phyloP scores from a whole-genome alignment of 2,888 invertebrate genomes.

The Pediacus dermestoides region DNA sequence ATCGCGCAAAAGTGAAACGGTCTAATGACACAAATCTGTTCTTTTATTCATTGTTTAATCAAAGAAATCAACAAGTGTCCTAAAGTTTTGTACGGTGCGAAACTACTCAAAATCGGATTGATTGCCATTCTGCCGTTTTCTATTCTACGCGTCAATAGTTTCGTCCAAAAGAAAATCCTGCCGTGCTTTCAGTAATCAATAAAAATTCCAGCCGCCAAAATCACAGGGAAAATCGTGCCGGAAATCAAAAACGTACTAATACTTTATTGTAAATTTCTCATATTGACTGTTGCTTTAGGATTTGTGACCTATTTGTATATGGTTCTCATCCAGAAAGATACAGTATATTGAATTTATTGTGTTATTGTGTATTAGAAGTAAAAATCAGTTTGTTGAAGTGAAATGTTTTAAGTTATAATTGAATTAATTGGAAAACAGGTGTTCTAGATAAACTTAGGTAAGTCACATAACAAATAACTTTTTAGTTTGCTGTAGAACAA shows the following conservation, averaged over 20 bases:
- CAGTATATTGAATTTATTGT: neutral
- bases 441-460: slow-evolving; percentile 5
- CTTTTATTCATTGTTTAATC: neutral
- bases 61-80: neutral
- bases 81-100: neutral
- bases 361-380: too few relatives aligned
- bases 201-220: too few relatives aligned
- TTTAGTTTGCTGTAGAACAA: too few relatives aligned
- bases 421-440: slow-evolving; percentile 7
- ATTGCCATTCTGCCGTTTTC: slow-evolving; percentile 4
- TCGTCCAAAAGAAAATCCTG: neutral
- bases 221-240: too few relatives aligned
- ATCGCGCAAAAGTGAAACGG: too few relatives aligned
- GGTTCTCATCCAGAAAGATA: slow-evolving; percentile 1
- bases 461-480: too few relatives aligned
- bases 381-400: too few relatives aligned
- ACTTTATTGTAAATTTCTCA: slow-evolving; percentile 5
- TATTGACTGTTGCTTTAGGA: neutral
- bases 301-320: slow-evolving; percentile 4
- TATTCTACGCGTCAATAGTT: neutral
- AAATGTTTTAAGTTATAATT: slow-evolving; percentile 6
- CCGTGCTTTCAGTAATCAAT: too few relatives aligned
- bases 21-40: too few relatives aligned
- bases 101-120: slow-evolving; percentile 5
- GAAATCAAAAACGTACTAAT: too few relatives aligned